phyloP scores from a whole-genome alignment of 2,797 vertebrate genomes.

The Poecilia velifera region DNA sequence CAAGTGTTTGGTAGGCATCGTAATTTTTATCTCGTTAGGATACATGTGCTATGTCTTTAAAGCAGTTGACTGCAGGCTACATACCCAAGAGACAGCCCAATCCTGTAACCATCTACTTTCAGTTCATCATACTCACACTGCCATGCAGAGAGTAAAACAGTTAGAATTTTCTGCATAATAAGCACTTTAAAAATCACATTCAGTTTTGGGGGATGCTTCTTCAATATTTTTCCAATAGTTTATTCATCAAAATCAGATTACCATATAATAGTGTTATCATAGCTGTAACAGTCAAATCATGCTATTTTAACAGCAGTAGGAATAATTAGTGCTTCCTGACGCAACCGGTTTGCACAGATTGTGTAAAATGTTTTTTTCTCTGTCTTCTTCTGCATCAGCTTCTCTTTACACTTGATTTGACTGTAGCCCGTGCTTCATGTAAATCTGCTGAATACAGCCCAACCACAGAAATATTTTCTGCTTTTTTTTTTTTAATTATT shows the following conservation, averaged over 20 bases:
- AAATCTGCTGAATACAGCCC: not conserved
- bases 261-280: not conserved
- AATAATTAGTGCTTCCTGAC: not conserved
- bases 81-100: not conserved
- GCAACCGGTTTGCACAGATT: not conserved
- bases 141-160: not conserved
- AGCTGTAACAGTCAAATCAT: not conserved
- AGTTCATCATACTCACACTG: not conserved
- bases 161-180: not conserved
- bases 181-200: not conserved
- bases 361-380: not conserved
- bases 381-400: constrained; percentile 12
- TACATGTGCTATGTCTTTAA: not conserved
- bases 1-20: not conserved
- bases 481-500: not conserved
- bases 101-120: not conserved
- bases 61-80: not conserved
- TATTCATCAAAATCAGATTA: not conserved
- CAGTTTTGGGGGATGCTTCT: not conserved
- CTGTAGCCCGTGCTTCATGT: not conserved
- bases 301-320: not conserved
- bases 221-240: not conserved
- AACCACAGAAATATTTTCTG: not conserved
- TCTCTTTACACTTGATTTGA: constrained; percentile 7
- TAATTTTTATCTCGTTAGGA: not conserved